Evolutionary conservation across 2,797 vertebrate species (phyloP).

Genomic region (Crenichthys baileyi): DNA sequence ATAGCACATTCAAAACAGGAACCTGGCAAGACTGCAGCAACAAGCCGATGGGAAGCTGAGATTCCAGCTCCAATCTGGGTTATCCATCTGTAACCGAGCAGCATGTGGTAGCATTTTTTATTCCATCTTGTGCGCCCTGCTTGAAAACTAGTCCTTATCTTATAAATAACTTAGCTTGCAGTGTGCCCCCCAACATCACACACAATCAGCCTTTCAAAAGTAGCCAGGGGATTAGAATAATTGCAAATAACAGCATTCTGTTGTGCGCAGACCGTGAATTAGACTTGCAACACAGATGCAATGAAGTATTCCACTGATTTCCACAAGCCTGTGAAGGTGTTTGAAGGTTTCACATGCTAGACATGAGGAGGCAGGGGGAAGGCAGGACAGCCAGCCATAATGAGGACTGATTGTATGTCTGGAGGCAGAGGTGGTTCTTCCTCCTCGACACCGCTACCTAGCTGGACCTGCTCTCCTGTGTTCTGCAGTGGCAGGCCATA

Average conservation of each 20-base stretch:
- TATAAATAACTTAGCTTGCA: conserved; percentile 62
- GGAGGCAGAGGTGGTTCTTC: conserved; percentile 67
- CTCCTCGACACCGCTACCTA: conserved; percentile 59
- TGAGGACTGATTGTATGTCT: conserved; percentile 77
- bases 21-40: conserved; percentile 33
- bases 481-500: conserved; percentile 74
- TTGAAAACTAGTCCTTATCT: conserved; percentile 61
- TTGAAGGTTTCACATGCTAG: conserved; percentile 51
- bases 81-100: conserved; percentile 61
- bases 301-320: conserved; percentile 41
- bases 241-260: conserved; percentile 46
- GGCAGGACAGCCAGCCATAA: conserved; percentile 61
- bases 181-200: conserved; percentile 29
- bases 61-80: conserved; percentile 64
- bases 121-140: conserved; percentile 55
- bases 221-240: conserved; percentile 33
- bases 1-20: conserved; percentile 53
- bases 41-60: conserved; percentile 49
- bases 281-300: conserved; percentile 32
- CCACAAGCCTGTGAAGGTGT: conserved; percentile 42
- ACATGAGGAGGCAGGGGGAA: conserved; percentile 42
- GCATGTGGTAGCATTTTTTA: conserved; percentile 62
- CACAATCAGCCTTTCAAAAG: conserved; percentile 27
- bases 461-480: conserved; percentile 61
- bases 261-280: conserved; percentile 31